Conservation (phyloP, 2,113 vertebrate species). For the Neoarius graeffei region DNA sequence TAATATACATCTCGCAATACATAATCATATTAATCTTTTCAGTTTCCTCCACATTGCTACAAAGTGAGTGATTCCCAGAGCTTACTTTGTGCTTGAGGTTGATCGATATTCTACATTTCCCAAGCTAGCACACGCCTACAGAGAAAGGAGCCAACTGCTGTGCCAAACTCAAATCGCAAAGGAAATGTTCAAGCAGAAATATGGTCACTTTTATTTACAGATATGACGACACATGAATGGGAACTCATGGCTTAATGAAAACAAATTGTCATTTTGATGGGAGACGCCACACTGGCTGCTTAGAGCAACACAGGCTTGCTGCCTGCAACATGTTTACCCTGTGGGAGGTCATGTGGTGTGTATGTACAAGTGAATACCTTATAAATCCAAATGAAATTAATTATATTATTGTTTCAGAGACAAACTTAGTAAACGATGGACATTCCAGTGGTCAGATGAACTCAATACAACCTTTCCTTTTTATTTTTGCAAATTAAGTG, state of each 20-base stretch:
- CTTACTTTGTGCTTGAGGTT: conserved; percentile 23
- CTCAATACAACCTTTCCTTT: conserved; percentile 64
- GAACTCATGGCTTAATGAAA: conserved; percentile 56
- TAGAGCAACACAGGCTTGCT: conserved; percentile 47
- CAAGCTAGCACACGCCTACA: conserved; percentile 31
- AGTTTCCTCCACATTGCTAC: not conserved
- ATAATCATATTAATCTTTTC: not conserved
- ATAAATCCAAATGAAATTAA: conserved; percentile 56
- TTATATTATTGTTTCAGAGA: conserved; percentile 56
- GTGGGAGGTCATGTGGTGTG: conserved; percentile 59
- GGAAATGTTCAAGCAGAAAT: conserved; percentile 48
- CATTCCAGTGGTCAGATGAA: conserved; percentile 61
- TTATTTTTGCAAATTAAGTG: conserved; percentile 50
- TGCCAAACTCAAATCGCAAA: conserved; percentile 37
- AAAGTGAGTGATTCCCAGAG: conserved; percentile 32
- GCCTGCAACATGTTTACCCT: conserved; percentile 59
- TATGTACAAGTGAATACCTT: conserved; percentile 49
- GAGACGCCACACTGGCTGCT: conserved; percentile 58
- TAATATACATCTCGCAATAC: not conserved
- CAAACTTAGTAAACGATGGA: conserved; percentile 58
- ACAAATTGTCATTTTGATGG: conserved; percentile 63
- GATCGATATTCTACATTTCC: conserved; percentile 42
- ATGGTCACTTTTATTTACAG: conserved; percentile 57
- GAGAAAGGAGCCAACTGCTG: not conserved
- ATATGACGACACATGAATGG: conserved; percentile 55